Evolutionary conservation across 2,113 vertebrate species (phyloP).

Genomic region (Melozone crissalis): DNA sequence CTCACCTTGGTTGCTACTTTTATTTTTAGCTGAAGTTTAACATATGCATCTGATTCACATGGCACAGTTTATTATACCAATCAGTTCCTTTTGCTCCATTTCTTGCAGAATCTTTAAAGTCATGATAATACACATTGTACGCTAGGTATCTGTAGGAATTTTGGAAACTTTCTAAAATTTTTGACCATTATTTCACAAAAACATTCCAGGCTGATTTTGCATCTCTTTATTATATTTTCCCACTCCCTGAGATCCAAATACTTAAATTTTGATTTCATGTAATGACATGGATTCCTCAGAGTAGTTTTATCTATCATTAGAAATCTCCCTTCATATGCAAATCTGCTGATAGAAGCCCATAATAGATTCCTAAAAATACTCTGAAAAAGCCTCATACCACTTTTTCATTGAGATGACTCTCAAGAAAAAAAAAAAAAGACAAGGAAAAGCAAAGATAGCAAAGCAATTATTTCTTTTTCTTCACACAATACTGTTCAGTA

Average conservation of each 20-base stretch:
- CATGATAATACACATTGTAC: background rate
- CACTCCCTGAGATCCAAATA: background rate
- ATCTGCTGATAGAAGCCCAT: background rate
- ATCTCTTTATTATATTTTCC: background rate
- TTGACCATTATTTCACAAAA: background rate
- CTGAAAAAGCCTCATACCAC: background rate
- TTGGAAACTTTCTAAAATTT: background rate
- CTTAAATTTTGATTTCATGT: background rate
- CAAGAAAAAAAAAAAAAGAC: background rate
- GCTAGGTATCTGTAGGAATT: background rate
- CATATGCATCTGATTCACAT: background rate
- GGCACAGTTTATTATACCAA: background rate
- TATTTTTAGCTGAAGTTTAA: background rate
- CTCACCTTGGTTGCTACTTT: background rate
- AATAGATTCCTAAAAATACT: background rate
- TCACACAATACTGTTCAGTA: background rate
- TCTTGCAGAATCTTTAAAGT: background rate
- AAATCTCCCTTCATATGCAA: background rate
- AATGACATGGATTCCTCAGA: background rate
- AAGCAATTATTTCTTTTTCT: background rate
- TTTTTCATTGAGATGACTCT: background rate
- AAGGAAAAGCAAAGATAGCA: background rate
- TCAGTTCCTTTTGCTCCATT: background rate
- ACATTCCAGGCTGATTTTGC: background rate
- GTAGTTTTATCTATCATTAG: background rate